phyloP scores from a whole-genome alignment of 1,140 invertebrate species.

The Cryptotermes secundus region DNA sequence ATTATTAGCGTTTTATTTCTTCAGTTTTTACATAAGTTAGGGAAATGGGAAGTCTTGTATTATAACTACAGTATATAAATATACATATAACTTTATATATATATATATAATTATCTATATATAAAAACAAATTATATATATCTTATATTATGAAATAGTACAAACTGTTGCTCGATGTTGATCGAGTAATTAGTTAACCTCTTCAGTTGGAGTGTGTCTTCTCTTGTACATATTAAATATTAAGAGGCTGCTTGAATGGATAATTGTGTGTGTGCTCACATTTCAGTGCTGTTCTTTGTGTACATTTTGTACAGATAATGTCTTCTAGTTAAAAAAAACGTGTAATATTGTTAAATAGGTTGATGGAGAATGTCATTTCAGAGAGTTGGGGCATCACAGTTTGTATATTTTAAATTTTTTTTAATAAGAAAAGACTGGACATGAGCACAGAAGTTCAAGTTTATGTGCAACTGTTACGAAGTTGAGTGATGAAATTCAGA shows the following conservation, averaged over 20 bases:
- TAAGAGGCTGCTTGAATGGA: neutral
- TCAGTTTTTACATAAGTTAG: slow-evolving; percentile 28
- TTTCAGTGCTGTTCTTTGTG: slow-evolving; percentile 34
- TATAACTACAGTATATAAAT: slow-evolving; percentile 31
- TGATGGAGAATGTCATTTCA: slow-evolving; percentile 30
- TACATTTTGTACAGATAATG: slow-evolving; percentile 37
- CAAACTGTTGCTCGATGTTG: slow-evolving; percentile 32
- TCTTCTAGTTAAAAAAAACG: slow-evolving; percentile 36
- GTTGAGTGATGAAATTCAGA: slow-evolving; percentile 22
- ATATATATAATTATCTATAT: slow-evolving; percentile 32
- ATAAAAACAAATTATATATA: slow-evolving; percentile 21
- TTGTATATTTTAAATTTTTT: slow-evolving; percentile 33
- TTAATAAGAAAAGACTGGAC: slow-evolving; percentile 25
- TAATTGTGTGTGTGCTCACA: slow-evolving; percentile 29
- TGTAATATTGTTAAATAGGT: slow-evolving; percentile 34
- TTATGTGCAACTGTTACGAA: slow-evolving; percentile 12
- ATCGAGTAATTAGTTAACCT: slow-evolving; percentile 7
- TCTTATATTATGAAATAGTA: slow-evolving; percentile 35
- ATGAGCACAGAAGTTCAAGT: neutral
- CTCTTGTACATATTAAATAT: slow-evolving; percentile 22
- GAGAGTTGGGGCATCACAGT: slow-evolving; percentile 7
- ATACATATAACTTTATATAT: slow-evolving; percentile 36
- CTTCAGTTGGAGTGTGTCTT: slow-evolving; percentile 18
- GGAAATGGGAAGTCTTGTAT: slow-evolving; percentile 33
- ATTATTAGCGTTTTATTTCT: slow-evolving; percentile 22